Percentiles rank a stretch among this genome's conserved stretches.
Evolutionary conservation across 2,888 invertebrate species (phyloP).

Genomic region (Pemphredon lugubris): DNA sequence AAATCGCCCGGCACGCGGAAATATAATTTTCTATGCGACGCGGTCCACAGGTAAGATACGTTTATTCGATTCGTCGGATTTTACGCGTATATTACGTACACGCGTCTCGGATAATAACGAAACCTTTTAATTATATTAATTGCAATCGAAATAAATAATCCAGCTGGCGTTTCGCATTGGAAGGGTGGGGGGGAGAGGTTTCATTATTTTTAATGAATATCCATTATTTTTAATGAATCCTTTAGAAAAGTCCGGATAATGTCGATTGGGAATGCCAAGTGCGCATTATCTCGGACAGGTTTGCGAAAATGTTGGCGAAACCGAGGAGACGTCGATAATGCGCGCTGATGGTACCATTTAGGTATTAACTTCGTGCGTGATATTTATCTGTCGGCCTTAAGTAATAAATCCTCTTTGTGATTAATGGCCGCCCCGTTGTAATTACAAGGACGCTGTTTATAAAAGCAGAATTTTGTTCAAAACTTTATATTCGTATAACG

Average conservation of each 20-base stretch:
- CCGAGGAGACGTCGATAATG: slow-evolving; percentile 52
- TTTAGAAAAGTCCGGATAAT: slow-evolving; percentile 33
- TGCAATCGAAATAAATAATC: slow-evolving; percentile 53
- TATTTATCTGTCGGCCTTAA: slow-evolving; percentile 49
- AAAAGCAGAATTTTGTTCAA: background rate
- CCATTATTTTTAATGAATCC: slow-evolving; percentile 56
- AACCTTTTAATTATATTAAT: slow-evolving; percentile 51
- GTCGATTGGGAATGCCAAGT: slow-evolving; percentile 32
- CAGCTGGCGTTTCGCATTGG: slow-evolving; percentile 43
- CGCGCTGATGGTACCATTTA: slow-evolving; percentile 45
- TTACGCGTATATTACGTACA: background rate
- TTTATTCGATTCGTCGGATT: slow-evolving; percentile 17
- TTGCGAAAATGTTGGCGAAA: slow-evolving; percentile 43
- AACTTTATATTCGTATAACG: background rate
- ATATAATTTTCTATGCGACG: slow-evolving; percentile 39
- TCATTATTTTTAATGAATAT: slow-evolving; percentile 60
- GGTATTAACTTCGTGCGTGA: slow-evolving; percentile 46
- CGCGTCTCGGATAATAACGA: slow-evolving; percentile 30
- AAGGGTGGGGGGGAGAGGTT: too few species aligned
- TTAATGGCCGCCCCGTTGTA: slow-evolving; percentile 15
- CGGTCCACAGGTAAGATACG: slow-evolving; percentile 13
- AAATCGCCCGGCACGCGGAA: slow-evolving; percentile 34
- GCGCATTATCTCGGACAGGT: slow-evolving; percentile 23
- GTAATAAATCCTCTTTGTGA: slow-evolving; percentile 48
- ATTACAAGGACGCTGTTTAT: background rate